A percentile compares a stretch with the other conserved stretches of the same genome.
Evolutionary conservation across 2,888 invertebrate genomes (phyloP).

Genomic region (Lithosia quadra): DNA sequence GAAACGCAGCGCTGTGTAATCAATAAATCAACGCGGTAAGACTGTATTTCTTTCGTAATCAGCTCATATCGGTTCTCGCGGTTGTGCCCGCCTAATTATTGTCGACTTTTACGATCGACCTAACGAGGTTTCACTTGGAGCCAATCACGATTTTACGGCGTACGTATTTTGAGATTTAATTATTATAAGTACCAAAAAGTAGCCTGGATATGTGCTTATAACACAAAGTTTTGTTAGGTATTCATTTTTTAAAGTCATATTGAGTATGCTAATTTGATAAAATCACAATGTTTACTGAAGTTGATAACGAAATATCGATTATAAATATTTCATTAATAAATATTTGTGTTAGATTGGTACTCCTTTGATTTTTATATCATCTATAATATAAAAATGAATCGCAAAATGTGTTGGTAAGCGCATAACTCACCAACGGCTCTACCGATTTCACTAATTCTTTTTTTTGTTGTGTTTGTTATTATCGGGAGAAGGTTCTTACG

Average conservation of each 20-base stretch:
- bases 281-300: background rate
- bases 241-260: no score
- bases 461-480: no score
- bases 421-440: no score
- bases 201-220: conserved; percentile 20
- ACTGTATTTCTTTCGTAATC: conserved; percentile 86
- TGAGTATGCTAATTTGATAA: conserved; percentile 18
- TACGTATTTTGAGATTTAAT: conserved; percentile 79
- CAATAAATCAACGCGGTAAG: conserved; percentile 83
- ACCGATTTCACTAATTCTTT: no score
- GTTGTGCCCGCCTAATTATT: conserved; percentile 85
- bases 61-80: conserved; percentile 84
- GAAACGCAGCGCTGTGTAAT: conserved; percentile 70
- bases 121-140: conserved; percentile 86
- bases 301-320: no score
- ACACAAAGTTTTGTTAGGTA: conserved; percentile 7
- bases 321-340: no score
- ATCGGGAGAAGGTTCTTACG: no score
- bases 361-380: no score
- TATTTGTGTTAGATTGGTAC: no score
- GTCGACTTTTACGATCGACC: conserved; percentile 85
- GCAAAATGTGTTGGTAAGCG: no score
- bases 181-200: conserved; percentile 59
- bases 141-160: conserved; percentile 84
- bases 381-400: no score